Evolutionary conservation across 2,888 invertebrate species (phyloP).

Genomic region (Nasonia oneida): DNA sequence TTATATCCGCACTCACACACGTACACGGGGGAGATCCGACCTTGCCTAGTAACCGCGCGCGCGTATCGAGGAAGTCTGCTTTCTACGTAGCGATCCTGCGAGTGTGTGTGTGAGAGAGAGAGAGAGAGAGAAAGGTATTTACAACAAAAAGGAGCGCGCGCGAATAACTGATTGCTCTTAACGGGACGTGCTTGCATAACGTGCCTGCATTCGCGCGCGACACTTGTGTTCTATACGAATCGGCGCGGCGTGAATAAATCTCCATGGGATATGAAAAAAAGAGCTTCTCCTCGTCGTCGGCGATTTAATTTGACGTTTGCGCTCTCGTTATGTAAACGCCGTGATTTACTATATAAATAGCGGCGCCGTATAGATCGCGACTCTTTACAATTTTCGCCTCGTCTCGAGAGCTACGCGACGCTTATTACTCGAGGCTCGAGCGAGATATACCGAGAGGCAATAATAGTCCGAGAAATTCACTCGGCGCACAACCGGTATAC

Average conservation of each 20-base stretch:
- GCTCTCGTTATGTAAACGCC: slow-evolving; percentile 47
- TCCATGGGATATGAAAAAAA: neutral
- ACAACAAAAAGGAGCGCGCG: slow-evolving; percentile 41
- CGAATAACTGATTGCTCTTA: slow-evolving; percentile 54
- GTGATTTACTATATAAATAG: slow-evolving; percentile 50
- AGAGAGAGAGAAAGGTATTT: neutral
- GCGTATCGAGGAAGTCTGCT: slow-evolving; percentile 66
- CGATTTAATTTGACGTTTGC: slow-evolving; percentile 55
- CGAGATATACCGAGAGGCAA: slow-evolving; percentile 37
- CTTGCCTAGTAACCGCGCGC: slow-evolving; percentile 68
- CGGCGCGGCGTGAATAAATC: slow-evolving; percentile 46
- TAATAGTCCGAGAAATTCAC: slow-evolving; percentile 46
- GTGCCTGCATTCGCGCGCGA: neutral
- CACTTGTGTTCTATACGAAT: neutral
- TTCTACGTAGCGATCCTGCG: slow-evolving; percentile 52
- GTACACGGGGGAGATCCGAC: slow-evolving; percentile 60
- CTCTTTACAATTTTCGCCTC: neutral
- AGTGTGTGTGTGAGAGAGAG: neutral
- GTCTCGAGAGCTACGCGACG: neutral
- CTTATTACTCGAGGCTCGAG: neutral
- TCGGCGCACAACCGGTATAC: slow-evolving; percentile 19
- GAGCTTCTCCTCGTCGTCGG: neutral
- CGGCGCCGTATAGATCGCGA: neutral
- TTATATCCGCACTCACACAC: slow-evolving; percentile 52
- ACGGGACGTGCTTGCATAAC: slow-evolving; percentile 49